Conservation (phyloP, 2,888 invertebrate species). For the Cryptus armator region DNA sequence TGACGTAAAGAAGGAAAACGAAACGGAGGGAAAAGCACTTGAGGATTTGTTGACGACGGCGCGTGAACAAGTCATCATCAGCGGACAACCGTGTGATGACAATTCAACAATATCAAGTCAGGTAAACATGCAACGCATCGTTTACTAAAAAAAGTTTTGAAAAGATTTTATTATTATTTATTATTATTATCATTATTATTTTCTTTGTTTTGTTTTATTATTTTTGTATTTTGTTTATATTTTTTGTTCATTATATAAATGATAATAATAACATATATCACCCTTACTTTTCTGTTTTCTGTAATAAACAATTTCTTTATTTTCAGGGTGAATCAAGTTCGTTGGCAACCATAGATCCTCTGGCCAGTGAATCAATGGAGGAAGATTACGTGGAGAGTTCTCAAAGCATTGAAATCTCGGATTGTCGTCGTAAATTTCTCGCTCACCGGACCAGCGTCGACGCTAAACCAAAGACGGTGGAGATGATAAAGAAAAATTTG, state of each 20-base stretch:
- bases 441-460: background rate
- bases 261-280: no score
- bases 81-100: background rate
- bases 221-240: background rate
- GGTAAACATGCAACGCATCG: background rate
- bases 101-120: slow-evolving; percentile 10
- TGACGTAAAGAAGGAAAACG: background rate
- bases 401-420: slow-evolving; percentile 33
- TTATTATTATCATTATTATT: no score
- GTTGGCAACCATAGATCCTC: background rate
- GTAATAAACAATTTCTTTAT: background rate
- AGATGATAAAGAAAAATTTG: background rate
- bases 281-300: background rate
- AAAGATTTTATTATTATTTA: no score
- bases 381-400: slow-evolving; percentile 55
- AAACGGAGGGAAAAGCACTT: background rate
- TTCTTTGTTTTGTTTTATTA: no score
- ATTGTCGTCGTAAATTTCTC: slow-evolving; percentile 29
- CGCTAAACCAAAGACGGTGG: background rate
- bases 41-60: background rate
- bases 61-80: background rate
- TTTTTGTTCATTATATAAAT: background rate
- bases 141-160: no score
- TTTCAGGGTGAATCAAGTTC: slow-evolving; percentile 38
- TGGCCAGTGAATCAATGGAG: background rate